phyloP scores from a whole-genome alignment of 2,797 vertebrate species.

The Dendrocincla fuliginosa region DNA sequence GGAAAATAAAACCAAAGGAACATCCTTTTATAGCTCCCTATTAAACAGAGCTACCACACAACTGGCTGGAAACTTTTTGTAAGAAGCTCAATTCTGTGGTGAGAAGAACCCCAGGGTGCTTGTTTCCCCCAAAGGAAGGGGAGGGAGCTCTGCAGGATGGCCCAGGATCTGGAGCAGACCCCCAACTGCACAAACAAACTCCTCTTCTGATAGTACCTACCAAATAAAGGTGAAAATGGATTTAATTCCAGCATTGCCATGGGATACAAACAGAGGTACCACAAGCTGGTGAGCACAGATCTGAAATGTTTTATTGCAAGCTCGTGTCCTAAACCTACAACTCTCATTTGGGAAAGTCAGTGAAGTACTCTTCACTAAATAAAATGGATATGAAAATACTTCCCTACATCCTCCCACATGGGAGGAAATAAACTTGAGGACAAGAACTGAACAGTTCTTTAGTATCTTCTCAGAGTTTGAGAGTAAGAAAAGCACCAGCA shows the following conservation, averaged over 20 bases:
- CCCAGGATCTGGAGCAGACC: background rate
- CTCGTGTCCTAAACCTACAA: background rate
- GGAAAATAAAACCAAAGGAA: constrained; percentile 24
- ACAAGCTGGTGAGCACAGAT: background rate
- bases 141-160: background rate
- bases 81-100: background rate
- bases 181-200: background rate
- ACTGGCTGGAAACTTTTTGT: background rate
- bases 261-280: background rate
- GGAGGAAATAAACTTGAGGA: background rate
- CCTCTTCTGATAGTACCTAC: too few species aligned
- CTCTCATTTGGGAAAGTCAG: background rate
- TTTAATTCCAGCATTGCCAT: background rate
- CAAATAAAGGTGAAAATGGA: background rate
- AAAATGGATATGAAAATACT: background rate
- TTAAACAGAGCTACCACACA: background rate
- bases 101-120: background rate
- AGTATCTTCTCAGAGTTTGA: background rate
- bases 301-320: background rate
- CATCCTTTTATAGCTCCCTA: background rate
- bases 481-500: background rate
- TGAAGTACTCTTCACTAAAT: background rate
- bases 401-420: background rate
- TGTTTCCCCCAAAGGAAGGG: background rate
- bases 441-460: background rate